Base-by-base conservation (phyloP, 2,888 invertebrate genomes). In the Lepas anatifera region DNA sequence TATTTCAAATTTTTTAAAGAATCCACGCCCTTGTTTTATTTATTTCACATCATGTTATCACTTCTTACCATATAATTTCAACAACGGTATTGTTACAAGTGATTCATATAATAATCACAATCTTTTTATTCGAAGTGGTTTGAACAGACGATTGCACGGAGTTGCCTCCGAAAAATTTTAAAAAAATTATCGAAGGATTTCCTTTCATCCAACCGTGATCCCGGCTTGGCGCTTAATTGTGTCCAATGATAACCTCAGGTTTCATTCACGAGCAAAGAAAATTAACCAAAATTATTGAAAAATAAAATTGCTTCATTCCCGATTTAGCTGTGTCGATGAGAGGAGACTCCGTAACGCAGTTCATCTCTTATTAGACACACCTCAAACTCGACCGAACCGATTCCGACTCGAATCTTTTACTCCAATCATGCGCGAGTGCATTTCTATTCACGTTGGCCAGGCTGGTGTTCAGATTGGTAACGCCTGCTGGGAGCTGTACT, bases 401-500 rank as follows among this genome's bases (percentile, higher is more conserved):
- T 16, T 16, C 58, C 32, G 16, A 58, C 29, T 35, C 35, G 3
- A 32, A 8, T 52, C 58, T 58, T 35, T 22, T 25, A 58, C 58
- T 18, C 32, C 58, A 58, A 16, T 35, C 58, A 58, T 58, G 71
- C 72, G 73, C 67, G 73, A 73, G 63, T 73, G 72, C 66, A 71
- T 73, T 69, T 73, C 73, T 29, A 71, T 73, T n/a, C 73, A 73
- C 72, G 72, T 73, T 69, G 73, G 73, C 16, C 73, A 73, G 70
- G 73, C 73, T 29, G 73, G 73, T 50, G 70, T 70, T 39, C 74
- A 75, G 70, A 75, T 75, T 63, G 75, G 75, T 64, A 78, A 78
- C 75, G 78, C 78, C 70, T 78, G 78, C 70, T 74, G 74, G 74
- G 74, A 74, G 68, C 71, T 78, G 69, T 78, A 78, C 72, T 78